Percentiles rank a stretch among this genome's conserved stretches.
phyloP scores from a whole-genome alignment of 2,113 vertebrate genomes.

The Periophthalmodon schlosseri region DNA sequence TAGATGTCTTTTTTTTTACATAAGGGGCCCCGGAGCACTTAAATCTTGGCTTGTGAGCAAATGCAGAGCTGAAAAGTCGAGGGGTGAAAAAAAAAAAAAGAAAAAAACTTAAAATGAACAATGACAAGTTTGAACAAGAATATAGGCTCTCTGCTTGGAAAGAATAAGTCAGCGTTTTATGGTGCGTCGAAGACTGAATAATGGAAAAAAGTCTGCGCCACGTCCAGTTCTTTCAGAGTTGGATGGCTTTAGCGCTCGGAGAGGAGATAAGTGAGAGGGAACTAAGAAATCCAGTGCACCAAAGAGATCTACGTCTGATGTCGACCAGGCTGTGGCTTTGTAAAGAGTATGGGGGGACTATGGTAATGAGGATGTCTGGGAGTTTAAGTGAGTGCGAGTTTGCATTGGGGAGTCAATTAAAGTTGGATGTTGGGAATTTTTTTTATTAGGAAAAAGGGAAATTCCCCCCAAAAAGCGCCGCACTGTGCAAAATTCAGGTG shows the following conservation, averaged over 20 bases:
- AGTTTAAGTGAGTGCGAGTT: conserved; percentile 1
- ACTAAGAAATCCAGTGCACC: conserved; percentile 15
- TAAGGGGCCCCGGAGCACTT: conserved; percentile 8
- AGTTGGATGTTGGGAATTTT: too few relatives aligned
- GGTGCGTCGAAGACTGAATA: conserved; percentile 1
- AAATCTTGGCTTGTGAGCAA: conserved; percentile 9
- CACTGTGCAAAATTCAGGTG: too few relatives aligned
- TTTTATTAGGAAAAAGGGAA: too few relatives aligned
- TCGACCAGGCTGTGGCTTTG: conserved; percentile 7
- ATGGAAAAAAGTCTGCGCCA: background rate
- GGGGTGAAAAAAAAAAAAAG: background rate
- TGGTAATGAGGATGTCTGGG: background rate
- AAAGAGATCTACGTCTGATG: conserved; percentile 24
- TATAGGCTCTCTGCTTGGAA: background rate
- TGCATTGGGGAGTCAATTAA: too few relatives aligned
- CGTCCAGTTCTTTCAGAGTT: background rate
- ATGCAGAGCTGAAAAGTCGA: background rate
- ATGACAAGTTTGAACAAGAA: background rate
- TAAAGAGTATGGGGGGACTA: conserved; percentile 1
- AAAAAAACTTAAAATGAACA: background rate
- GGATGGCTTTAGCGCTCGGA: conserved; percentile 17
- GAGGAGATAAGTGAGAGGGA: conserved; percentile 18
- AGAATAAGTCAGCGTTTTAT: conserved; percentile 5
- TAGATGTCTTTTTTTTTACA: background rate
- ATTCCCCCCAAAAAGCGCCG: too few relatives aligned